Percentiles rank a stretch among this genome's conserved stretches.
Evolutionary conservation across 2,113 vertebrate species (phyloP).

Genomic region (Sapajus apella): DNA sequence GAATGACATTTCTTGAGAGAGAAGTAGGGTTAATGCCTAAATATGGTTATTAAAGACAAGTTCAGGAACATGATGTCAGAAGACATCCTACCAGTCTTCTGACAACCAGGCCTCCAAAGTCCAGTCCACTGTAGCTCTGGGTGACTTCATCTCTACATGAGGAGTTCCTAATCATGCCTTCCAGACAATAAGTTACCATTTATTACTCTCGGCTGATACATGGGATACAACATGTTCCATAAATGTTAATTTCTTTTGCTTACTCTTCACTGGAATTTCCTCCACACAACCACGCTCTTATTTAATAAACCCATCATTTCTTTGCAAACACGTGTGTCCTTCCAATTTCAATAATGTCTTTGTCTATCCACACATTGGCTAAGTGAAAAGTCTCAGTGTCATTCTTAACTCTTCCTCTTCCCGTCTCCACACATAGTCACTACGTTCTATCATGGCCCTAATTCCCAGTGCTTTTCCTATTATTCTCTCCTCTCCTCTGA

Average conservation of each 20-base stretch:
- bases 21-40: constrained; percentile 32
- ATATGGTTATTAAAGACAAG: constrained; percentile 21
- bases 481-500: background rate
- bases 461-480: background rate
- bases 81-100: background rate
- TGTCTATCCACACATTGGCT: background rate
- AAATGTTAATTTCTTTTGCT: background rate
- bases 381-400: background rate
- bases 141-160: background rate
- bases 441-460: background rate
- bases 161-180: background rate
- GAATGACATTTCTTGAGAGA: background rate
- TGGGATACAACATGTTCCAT: background rate
- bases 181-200: background rate
- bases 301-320: background rate
- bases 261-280: background rate
- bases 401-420: background rate
- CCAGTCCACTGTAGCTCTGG: background rate
- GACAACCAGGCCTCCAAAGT: background rate
- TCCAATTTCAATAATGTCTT: background rate
- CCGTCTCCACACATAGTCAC: background rate
- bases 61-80: background rate
- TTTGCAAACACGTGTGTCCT: background rate
- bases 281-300: background rate
- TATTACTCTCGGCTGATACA: background rate